Base-by-base conservation (phyloP, 2,113 vertebrate species). In the Notechis scutatus region DNA sequence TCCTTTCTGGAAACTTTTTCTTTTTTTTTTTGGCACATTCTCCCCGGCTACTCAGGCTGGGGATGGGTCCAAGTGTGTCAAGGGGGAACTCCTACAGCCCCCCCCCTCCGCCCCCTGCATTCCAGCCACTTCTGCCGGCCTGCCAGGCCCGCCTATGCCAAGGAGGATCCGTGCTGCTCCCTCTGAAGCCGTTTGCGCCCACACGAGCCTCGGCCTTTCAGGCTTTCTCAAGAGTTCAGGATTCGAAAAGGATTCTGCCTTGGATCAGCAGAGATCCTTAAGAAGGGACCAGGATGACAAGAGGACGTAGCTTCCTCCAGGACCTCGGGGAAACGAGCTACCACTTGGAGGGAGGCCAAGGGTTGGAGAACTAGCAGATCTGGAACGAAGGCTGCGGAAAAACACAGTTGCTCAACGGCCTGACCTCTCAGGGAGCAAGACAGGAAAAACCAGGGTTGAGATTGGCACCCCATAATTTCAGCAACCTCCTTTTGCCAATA, bases 51-150 rank as follows among this genome's bases (percentile, higher is more conserved):
- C 34, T 15, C n/a, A 42, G 26, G 3, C 39, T 56, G 52, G 74
- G 52, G 45, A 55, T 2, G 4, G 29, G 24, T 88, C 92, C 87
- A 89, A 89, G 87, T 92, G 64, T 45, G 92, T 81, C 61, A 89
- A 89, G 87, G 92, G 87, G 50, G 61, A 74, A n/a, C 4, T 5
- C 21, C 9, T 12, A 3, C 57, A 21, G 7, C 59, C 39, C 86
- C 87, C 0, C 57, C 0, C 20, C 4, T 29, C 54, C 7, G 0
- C 39, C 59, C 11, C 50, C 7, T 0, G 39, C 91, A 87, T 91
- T 87, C 91, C 91, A 91, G 34, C 74, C 8, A 26, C 2, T 24
- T 56, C 24, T 20, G 34, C 90, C 0, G 0, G 56, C 21, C 9
- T 50, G 86, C 14, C 5, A 5, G 21, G 21, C 90, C 14, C 4